Conservation (phyloP, 1,140 invertebrate genomes). For the Zaprionus vittiger region DNA sequence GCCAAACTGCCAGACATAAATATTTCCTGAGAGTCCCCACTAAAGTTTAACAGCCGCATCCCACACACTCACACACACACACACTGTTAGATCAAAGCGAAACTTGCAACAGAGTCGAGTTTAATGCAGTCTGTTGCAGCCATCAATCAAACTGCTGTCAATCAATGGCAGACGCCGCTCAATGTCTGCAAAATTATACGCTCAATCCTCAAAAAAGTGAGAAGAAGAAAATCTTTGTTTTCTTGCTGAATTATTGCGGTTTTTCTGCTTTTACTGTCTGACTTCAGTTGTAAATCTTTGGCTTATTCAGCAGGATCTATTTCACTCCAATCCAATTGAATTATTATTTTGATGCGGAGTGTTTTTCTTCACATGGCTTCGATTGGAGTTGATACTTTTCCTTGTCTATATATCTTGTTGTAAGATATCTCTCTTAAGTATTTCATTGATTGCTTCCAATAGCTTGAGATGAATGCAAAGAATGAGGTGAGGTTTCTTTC, state of each 20-base stretch:
- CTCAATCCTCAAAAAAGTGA: not conserved
- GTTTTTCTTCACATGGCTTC: not conserved
- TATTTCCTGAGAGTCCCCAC: slow-evolving; percentile 19
- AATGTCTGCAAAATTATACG: not conserved
- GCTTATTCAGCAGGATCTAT: not conserved
- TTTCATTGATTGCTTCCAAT: no score
- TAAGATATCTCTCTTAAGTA: no score
- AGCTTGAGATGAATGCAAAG: no score
- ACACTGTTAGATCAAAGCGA: not conserved
- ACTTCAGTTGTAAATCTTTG: not conserved
- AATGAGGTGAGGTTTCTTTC: no score
- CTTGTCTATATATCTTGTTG: not conserved
- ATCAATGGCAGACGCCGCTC: slow-evolving; percentile 22
- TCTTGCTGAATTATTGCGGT: not conserved
- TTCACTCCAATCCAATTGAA: slow-evolving; percentile 3
- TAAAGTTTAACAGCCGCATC: slow-evolving; percentile 25
- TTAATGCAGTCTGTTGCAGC: slow-evolving; percentile 21
- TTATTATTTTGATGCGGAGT: not conserved
- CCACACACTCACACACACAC: not conserved
- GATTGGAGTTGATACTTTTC: not conserved
- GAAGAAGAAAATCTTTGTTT: not conserved
- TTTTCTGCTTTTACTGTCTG: not conserved
- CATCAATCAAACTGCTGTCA: slow-evolving; percentile 45
- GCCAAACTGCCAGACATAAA: slow-evolving; percentile 52
- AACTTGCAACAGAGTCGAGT: slow-evolving; percentile 12